Evolutionary conservation across 2,888 invertebrate species (phyloP).

Genomic region (Yponomeuta malinellus): DNA sequence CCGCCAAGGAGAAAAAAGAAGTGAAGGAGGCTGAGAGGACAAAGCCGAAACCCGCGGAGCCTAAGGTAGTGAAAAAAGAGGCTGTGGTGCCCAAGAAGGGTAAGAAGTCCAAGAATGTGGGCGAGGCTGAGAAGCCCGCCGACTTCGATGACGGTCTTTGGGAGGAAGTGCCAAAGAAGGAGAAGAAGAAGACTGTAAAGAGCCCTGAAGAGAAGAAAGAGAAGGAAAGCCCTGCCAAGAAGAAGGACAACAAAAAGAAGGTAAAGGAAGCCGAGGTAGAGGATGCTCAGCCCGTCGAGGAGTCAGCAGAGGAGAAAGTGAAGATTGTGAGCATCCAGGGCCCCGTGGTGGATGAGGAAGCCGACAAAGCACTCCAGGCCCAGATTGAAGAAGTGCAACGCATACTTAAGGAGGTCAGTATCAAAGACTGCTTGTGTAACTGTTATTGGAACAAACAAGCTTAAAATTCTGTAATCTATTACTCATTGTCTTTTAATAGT

Average conservation of each 20-base stretch:
- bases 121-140: constrained; percentile 78
- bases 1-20: constrained; percentile 73
- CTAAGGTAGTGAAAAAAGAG: constrained; percentile 62
- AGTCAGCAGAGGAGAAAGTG: constrained; percentile 53
- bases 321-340: constrained; percentile 63
- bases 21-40: constrained; percentile 71
- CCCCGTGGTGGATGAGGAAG: constrained; percentile 58
- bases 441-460: background rate
- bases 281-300: constrained; percentile 39
- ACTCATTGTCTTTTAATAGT: too few relatives aligned
- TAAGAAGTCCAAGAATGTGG: constrained; percentile 74
- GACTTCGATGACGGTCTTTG: constrained; percentile 85
- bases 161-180: constrained; percentile 82
- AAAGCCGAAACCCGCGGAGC: constrained; percentile 56
- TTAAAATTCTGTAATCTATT: too few relatives aligned
- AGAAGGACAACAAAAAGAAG: constrained; percentile 59
- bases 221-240: constrained; percentile 68
- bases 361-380: constrained; percentile 59
- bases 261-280: constrained; percentile 48
- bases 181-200: constrained; percentile 79
- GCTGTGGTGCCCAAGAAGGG: constrained; percentile 68
- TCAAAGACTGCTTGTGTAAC: constrained; percentile 9
- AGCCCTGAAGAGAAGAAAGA: constrained; percentile 73
- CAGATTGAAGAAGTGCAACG: constrained; percentile 67
- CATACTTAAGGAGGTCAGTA: constrained; percentile 60